A percentile compares a stretch with the other conserved stretches of the same genome.
These are phyloP conservation scores for Cotesia glomerata DNA, from an alignment of 1,140 invertebrate genomes.

Conservation along the genomic window DNA sequence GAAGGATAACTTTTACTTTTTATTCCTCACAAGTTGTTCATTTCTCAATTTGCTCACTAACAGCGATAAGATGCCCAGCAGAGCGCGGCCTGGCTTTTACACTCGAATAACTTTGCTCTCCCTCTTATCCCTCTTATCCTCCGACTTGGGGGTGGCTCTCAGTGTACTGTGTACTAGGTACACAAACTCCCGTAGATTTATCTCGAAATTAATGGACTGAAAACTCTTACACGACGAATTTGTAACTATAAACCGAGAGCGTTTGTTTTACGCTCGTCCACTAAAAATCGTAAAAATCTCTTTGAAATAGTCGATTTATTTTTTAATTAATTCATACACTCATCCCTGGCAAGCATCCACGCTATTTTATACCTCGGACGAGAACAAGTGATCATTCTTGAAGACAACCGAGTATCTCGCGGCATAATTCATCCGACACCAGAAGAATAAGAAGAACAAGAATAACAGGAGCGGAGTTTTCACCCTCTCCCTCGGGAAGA, in stretches of 20 bases:
- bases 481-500: neutral
- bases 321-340: neutral
- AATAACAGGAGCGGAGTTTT: neutral
- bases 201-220: slow-evolving; percentile 5
- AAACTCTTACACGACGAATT: slow-evolving; percentile 8
- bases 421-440: no score
- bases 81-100: neutral
- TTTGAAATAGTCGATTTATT: neutral
- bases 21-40: neutral
- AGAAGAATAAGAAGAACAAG: no score
- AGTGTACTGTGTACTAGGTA: neutral
- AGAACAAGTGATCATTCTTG: no score
- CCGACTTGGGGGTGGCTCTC: no score
- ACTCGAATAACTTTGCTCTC: neutral
- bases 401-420: no score
- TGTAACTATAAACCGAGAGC: neutral
- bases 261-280: neutral
- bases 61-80: neutral
- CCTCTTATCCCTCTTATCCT: neutral
- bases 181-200: slow-evolving; percentile 5
- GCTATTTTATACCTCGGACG: no score
- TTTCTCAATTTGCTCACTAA: slow-evolving; percentile 1
- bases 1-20: no score
- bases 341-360: neutral
- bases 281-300: neutral